Evolutionary conservation across 2,113 vertebrate genomes (phyloP).

Genomic region (Antidorcas marsupialis): DNA sequence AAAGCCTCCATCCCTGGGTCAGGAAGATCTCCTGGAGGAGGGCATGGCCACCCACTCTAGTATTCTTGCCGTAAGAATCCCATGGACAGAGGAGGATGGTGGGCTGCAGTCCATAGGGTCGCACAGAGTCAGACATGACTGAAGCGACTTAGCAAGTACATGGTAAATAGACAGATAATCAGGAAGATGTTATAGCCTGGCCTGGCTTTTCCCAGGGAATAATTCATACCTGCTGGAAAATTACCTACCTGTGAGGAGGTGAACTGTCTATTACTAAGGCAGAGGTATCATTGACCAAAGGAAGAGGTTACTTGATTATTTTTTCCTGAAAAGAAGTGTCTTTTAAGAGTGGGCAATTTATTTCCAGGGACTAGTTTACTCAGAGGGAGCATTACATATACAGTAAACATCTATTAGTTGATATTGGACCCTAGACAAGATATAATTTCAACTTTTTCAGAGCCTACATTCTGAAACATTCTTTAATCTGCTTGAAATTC

Average conservation of each 20-base stretch:
- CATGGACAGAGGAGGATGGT: neutral
- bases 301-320: neutral
- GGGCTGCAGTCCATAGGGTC: neutral
- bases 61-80: neutral
- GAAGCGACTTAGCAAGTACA: neutral
- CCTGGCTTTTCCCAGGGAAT: neutral
- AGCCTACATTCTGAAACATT: neutral
- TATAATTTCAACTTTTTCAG: neutral
- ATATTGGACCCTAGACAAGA: too few species aligned
- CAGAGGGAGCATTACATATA: neutral
- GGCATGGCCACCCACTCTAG: neutral
- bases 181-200: neutral
- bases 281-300: neutral
- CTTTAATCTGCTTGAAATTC: neutral
- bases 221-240: neutral
- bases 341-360: neutral
- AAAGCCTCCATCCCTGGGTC: neutral
- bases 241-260: neutral
- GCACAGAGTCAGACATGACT: neutral
- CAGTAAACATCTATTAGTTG: neutral
- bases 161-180: neutral
- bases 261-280: neutral
- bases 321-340: neutral
- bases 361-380: neutral
- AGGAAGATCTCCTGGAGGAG: neutral